Base-by-base conservation (phyloP, 2,888 invertebrate species). In the Aricia artaxerxes region DNA sequence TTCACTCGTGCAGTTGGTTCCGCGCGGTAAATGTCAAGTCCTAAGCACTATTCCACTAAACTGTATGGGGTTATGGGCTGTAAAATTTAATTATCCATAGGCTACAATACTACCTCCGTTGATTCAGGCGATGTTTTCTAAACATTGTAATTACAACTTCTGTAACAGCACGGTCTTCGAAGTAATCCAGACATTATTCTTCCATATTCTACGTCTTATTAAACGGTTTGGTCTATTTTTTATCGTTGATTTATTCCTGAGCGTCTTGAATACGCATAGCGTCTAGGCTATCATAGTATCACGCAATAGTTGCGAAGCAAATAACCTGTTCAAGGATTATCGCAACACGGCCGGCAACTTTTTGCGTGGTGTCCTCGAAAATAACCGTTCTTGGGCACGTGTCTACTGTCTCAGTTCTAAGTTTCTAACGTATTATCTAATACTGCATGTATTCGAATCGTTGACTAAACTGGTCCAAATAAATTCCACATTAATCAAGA, bases 301-400 rank as follows among this genome's bases (percentile, higher is more conserved):
- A 73, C 53, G 53, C 76, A 53, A 76, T 57, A 57, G 35, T 57
- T 35, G 24, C 16, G 76, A 57, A 76, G 35, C 35, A 76, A 76
- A 73, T 76, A 76, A 76, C 76, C 76, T 53, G 76, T 53, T 35
- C 53, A 31, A 57, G 76, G 24, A 49, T 75, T 76, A 53, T 13
- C 76, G 76, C 76, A 57, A 53, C 49, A 49, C 76, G 76, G 76
- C 53, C 38, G 6, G 35, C 76, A 35, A 53, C 49, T 76, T 76
- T 76, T 76, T 76, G 76, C 57, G 31, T 16, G 31, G 31, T 76
- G 76, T 76, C 76, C 76, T 76, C 76, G 76, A 76, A 53, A 76
- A 53, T 53, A 57, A 53, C 31, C 76, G 76, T 49, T 69, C 57
- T 13, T 53, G 9, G 16, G 53, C 75, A 76, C 76, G 57, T 57